Base-by-base conservation (phyloP, 2,797 vertebrate species). In the Vultur gryphus region DNA sequence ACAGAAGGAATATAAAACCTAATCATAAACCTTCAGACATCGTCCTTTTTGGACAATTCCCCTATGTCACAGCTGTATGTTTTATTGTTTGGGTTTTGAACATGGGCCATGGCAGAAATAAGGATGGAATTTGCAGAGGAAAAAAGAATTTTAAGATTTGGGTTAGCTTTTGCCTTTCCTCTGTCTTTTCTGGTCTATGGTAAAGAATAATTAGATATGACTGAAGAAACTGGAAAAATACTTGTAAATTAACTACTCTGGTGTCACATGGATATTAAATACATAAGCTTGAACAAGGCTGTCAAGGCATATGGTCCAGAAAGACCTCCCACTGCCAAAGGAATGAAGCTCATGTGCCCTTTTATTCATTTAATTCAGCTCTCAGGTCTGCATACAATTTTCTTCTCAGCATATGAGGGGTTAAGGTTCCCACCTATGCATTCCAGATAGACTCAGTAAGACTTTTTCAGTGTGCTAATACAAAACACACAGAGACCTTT, bases 21-120 rank as follows among this genome's bases (percentile, higher is more conserved):
- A 95, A 97, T 94, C 95, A 95, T 90, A 97, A 97, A 96, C 94
- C 93, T 94, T 96, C 87, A 96, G 91, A 94, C 77, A 96, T 93
- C 2, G 8, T 94, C 94, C 66, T 93, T 96, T 94, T 96, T 91
- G 87, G 76, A 95, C 84, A 96, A 96, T 66, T 92, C 85, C 89
- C 66, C 33, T 61, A 88, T 91, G 87, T 91, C 87, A 93, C 93
- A 93, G 95, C 77, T 93, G 84, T 85, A 92, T 76, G 70, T 73
- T 96, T 96, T 93, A 97, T 93, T 94, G 93, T 93, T 96, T 37
- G 16, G 54, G n/a, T 88, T 97, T 96, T 95, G 89, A 96, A 93
- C 44, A n/a, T 23, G 44, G 79, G 87, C 91, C 89, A 95, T 20
- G 58, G 77, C 64, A 95, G 91, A 94, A 96, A 64, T 52, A 89